Evolutionary conservation across 2,797 vertebrate species (phyloP).

Genomic region (Gymnoscopelus braueri): DNA sequence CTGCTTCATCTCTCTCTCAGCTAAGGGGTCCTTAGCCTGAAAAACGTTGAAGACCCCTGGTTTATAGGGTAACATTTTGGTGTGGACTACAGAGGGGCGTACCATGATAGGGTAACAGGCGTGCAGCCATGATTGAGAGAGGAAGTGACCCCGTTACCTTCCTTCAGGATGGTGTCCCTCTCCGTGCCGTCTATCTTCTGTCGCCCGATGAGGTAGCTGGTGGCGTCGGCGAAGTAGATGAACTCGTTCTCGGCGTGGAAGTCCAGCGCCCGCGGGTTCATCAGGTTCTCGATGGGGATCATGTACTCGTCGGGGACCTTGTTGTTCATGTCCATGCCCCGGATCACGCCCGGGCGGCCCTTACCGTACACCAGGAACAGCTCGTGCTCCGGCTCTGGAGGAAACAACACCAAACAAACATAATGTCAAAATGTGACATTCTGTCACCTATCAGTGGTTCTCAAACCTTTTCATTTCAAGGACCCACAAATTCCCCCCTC

Average conservation of each 20-base stretch:
- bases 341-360: conserved; percentile 93
- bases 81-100: too few relatives aligned
- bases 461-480: too few relatives aligned
- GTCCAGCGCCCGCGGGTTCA: conserved; percentile 95
- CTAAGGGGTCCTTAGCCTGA: too few relatives aligned
- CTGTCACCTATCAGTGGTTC: too few relatives aligned
- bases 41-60: too few relatives aligned
- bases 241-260: conserved; percentile 93
- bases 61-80: too few relatives aligned
- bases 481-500: too few relatives aligned
- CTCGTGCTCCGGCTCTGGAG: conserved; percentile 92
- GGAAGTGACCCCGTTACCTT: conserved; percentile 76
- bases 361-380: conserved; percentile 96
- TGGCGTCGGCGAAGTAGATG: conserved; percentile 97
- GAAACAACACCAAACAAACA: conserved; percentile 24
- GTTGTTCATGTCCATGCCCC: conserved; percentile 96
- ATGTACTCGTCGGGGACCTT: conserved; percentile 96
- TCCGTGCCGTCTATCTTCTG: conserved; percentile 96
- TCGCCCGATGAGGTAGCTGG: conserved; percentile 94
- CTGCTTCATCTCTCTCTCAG: too few relatives aligned
- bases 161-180: conserved; percentile 93
- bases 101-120: too few relatives aligned
- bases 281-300: conserved; percentile 98
- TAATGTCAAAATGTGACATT: background rate
- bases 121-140: too few relatives aligned